Conservation (phyloP, 2,888 invertebrate species). For the Caenorhabditis sp. region DNA sequence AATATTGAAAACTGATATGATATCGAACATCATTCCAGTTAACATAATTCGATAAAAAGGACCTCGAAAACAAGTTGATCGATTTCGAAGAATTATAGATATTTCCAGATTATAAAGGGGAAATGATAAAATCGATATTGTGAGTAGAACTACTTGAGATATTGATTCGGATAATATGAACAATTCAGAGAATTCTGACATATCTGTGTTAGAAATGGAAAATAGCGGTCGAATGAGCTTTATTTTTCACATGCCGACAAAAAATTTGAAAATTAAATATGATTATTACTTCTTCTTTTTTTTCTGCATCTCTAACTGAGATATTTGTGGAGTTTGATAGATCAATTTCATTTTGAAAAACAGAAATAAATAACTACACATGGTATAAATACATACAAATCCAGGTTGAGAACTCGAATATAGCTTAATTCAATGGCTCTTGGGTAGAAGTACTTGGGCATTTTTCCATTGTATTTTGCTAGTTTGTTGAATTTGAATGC, state of each 20-base stretch:
- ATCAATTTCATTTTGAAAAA: constrained; percentile 3
- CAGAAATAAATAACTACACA: neutral
- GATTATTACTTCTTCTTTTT: too few relatives aligned
- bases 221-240: neutral
- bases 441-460: constrained; percentile 30
- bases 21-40: constrained; percentile 22
- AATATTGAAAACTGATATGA: constrained; percentile 21
- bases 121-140: constrained; percentile 9
- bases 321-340: too few relatives aligned
- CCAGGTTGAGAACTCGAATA: constrained; percentile 17
- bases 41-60: constrained; percentile 34
- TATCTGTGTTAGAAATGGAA: neutral
- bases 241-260: neutral
- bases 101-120: constrained; percentile 18
- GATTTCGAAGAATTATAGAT: constrained; percentile 11
- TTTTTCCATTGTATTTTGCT: constrained; percentile 23
- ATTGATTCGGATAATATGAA: constrained; percentile 14
- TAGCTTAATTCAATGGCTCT: constrained; percentile 16
- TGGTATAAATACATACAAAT: constrained; percentile 13
- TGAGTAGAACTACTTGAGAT: constrained; percentile 16
- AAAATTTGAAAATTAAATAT: neutral
- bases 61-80: constrained; percentile 18
- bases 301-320: too few relatives aligned
- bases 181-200: constrained; percentile 11
- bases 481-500: constrained; percentile 28